Evolutionary conservation across 2,888 invertebrate species (phyloP), one percentile per base, ranked within the genome.

Genomic region (Melanotus villosus): DNA sequence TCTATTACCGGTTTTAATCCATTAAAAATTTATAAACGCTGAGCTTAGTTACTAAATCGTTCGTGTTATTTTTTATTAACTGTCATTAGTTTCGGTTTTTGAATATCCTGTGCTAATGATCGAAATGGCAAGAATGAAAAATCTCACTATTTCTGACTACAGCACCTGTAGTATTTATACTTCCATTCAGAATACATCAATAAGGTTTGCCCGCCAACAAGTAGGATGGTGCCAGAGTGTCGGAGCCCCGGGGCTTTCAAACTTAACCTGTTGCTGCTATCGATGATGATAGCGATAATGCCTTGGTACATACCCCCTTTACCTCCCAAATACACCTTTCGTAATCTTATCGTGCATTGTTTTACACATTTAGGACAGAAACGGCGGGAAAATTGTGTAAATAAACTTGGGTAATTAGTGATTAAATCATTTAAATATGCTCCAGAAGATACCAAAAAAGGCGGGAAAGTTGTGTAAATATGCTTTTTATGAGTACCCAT

Each of bases 161-260:
- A 50, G 36, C 38, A 62, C 62, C 50, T 62, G 62, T 52, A 50
- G 62, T 62, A 36, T 62, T 52, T 52, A 32, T 36, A 26, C 45
- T 7, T 38, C 36, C 62, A 52, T 62, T 62, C 38, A 62, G 36
- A 14, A 52, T 50, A 45, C 43, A 45, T 52, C 34, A 32, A 41
- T 64, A 32, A 41, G 56, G 56, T 64, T 43, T 56, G 45, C 30
- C 64, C 52, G 52, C 64, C 64, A 64, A 64, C 56, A 41, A 32
- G 38, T 21, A 64, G n/a, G n/a, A 26, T 43, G 64, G 64, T 64
- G 64, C 64, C 64, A 45, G 32, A 30, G 43, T 41, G 64, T 64
- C 64, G 64, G 12, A 43, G 56, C 64, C 64, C 12, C 64, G 3
- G 56, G 64, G 52, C 41, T 52, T 19, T 16, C 32, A n/a, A 64